phyloP scores from a whole-genome alignment of 2,888 invertebrate species.

The Seladonia tumulorum region DNA sequence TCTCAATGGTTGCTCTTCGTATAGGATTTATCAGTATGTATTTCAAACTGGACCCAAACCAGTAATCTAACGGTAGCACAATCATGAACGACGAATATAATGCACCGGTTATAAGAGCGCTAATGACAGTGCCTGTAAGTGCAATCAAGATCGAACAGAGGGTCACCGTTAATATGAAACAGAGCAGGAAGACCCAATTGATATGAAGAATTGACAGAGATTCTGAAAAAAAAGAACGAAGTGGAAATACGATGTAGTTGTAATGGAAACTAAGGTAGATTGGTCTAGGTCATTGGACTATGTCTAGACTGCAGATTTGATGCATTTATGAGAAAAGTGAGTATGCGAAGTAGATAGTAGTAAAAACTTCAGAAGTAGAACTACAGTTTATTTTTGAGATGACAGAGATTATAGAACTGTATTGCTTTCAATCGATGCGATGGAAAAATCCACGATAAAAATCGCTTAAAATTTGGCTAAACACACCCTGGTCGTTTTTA shows the following conservation, averaged over 20 bases:
- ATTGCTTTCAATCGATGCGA: background rate
- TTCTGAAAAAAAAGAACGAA: constrained; percentile 83
- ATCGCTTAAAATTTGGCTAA: background rate
- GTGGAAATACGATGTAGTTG: background rate
- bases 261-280: background rate
- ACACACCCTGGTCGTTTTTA: background rate
- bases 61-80: constrained; percentile 88
- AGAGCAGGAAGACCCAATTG: constrained; percentile 88
- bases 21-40: constrained; percentile 89
- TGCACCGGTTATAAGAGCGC: constrained; percentile 88
- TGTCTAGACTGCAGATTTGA: background rate
- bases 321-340: background rate
- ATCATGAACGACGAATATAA: constrained; percentile 88
- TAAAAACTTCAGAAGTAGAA: background rate
- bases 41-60: constrained; percentile 88
- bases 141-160: constrained; percentile 84
- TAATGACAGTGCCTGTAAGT: constrained; percentile 84
- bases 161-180: constrained; percentile 86
- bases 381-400: no score
- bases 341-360: background rate
- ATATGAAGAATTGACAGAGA: constrained; percentile 83
- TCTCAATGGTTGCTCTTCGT: constrained; percentile 87
- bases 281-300: no score
- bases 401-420: no score
- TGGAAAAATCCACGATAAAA: background rate